Conservation (phyloP, 2,797 vertebrate species). For the Acrossocheilus wenchowensis region DNA sequence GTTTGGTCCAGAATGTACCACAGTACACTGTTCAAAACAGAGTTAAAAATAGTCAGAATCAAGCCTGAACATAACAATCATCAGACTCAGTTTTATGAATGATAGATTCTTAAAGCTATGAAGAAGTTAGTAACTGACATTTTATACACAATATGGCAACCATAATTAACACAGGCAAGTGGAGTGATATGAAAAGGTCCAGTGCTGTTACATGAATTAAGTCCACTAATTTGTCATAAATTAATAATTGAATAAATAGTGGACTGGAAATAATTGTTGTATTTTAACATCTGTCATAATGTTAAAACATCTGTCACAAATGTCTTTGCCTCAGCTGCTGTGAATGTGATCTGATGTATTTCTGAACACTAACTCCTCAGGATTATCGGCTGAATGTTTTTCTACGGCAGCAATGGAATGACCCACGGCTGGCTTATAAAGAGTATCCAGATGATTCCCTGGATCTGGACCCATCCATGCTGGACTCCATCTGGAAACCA, state of each 20-base stretch:
- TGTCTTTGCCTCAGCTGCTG: background rate
- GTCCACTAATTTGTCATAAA: background rate
- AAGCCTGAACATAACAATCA: background rate
- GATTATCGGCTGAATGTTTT: slow-evolving; percentile 95
- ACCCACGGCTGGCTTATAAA: slow-evolving; percentile 89
- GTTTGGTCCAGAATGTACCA: background rate
- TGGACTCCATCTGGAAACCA: slow-evolving; percentile 97
- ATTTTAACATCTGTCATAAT: background rate
- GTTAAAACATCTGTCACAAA: background rate
- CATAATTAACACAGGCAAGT: background rate
- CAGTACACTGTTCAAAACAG: background rate
- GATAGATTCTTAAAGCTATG: background rate
- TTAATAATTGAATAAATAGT: background rate
- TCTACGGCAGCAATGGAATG: slow-evolving; percentile 94
- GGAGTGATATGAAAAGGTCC: background rate
- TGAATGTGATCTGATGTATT: background rate
- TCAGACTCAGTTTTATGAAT: background rate
- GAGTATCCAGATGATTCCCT: slow-evolving; percentile 94
- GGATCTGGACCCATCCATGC: slow-evolving; percentile 93
- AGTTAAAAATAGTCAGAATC: background rate
- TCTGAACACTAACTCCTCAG: slow-evolving; percentile 66
- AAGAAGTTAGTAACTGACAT: background rate
- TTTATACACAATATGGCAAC: background rate
- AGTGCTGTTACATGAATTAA: background rate
- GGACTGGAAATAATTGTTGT: background rate